phyloP scores from a whole-genome alignment of 2,113 vertebrate genomes.

The Gopherus flavomarginatus region DNA sequence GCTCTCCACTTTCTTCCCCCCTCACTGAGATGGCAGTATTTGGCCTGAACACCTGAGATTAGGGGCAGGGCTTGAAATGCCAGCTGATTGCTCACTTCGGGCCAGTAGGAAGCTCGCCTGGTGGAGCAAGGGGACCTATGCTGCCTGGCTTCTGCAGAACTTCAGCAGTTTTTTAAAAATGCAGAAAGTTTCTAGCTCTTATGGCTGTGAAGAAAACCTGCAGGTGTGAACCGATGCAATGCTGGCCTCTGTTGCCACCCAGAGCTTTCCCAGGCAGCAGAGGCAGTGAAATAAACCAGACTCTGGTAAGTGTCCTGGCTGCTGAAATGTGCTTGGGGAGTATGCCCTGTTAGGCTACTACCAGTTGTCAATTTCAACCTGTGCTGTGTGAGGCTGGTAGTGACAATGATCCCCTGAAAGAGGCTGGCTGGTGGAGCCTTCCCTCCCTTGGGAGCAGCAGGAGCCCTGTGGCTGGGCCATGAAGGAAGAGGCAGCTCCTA shows the following conservation, averaged over 20 bases:
- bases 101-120: slow-evolving; percentile 48
- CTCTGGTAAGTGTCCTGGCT: not conserved
- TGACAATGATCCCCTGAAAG: not conserved
- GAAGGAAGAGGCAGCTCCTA: not conserved
- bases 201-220: not conserved
- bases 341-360: not conserved
- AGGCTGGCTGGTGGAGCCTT: not conserved
- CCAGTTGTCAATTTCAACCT: not conserved
- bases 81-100: slow-evolving; percentile 51
- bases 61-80: slow-evolving; percentile 59
- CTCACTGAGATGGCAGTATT: slow-evolving; percentile 46
- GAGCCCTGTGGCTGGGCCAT: not conserved
- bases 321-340: too few species aligned
- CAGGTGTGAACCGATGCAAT: not conserved
- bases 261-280: not conserved
- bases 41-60: slow-evolving; percentile 57
- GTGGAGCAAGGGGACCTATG: slow-evolving; percentile 43
- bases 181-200: not conserved
- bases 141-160: not conserved
- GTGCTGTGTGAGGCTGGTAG: not conserved
- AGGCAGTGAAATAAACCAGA: not conserved
- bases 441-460: not conserved
- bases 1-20: not conserved
- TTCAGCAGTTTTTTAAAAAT: slow-evolving; percentile 24
- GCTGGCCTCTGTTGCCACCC: not conserved